These are phyloP conservation scores for Hyles euphorbiae DNA, from an alignment of 1,140 invertebrate genomes.

Conservation along the genomic window DNA sequence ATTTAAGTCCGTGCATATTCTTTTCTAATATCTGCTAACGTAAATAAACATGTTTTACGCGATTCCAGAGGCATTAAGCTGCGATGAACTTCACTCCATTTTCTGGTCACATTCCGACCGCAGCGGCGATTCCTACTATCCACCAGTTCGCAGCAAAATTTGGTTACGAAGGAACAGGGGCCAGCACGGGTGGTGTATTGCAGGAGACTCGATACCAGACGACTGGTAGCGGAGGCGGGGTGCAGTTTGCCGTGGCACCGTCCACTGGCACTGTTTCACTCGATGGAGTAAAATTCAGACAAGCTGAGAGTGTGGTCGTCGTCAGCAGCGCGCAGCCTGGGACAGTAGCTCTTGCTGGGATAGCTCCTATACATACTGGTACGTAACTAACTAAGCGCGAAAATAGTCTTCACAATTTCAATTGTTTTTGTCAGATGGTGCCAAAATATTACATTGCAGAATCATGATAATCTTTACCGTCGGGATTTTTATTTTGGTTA, in stretches of 20 bases:
- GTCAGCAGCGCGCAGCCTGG: conserved; percentile 61
- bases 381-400: neutral
- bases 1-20: conserved; percentile 20
- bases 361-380: conserved; percentile 61
- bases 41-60: conserved; percentile 32
- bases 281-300: conserved; percentile 70
- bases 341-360: conserved; percentile 49
- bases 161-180: conserved; percentile 50
- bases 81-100: conserved; percentile 66
- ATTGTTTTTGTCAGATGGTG: neutral
- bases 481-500: no score
- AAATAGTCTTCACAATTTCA: neutral
- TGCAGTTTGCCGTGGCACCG: conserved; percentile 51
- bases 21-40: conserved; percentile 16
- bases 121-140: conserved; percentile 51
- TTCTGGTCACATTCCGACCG: conserved; percentile 57
- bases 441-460: neutral
- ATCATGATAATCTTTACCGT: no score
- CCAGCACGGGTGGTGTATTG: conserved; percentile 38
- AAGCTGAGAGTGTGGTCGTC: conserved; percentile 67
- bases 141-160: conserved; percentile 69
- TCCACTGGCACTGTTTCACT: conserved; percentile 46
- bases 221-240: conserved; percentile 24
- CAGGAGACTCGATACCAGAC: conserved; percentile 56
- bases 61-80: conserved; percentile 33